A percentile compares a stretch with the other conserved stretches of the same genome.
Conservation (phyloP, 2,888 invertebrate genomes). For the Leucoma salicis region DNA sequence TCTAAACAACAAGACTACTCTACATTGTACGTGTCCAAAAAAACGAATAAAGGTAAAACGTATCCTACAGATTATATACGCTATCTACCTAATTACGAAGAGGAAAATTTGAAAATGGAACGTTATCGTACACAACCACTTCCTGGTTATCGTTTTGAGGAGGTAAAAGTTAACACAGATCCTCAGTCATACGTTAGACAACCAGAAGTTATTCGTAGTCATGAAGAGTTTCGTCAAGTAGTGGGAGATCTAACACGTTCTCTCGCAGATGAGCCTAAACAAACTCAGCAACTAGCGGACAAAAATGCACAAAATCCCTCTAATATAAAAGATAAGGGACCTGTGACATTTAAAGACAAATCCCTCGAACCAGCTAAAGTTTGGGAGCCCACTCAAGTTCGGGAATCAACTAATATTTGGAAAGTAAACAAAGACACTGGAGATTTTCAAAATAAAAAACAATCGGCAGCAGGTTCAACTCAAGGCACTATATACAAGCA, state of each 20-base stretch:
- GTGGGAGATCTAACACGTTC: neutral
- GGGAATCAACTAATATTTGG: neutral
- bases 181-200: neutral
- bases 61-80: conserved; percentile 28
- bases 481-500: conserved; percentile 15
- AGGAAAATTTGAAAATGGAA: conserved; percentile 20
- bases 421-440: neutral
- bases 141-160: conserved; percentile 9
- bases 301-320: neutral
- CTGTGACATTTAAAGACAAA: conserved; percentile 6
- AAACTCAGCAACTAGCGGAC: neutral
- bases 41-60: conserved; percentile 16
- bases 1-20: conserved; percentile 16
- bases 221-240: neutral
- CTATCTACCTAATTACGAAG: conserved; percentile 30
- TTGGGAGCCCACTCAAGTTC: neutral
- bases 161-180: conserved; percentile 1
- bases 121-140: conserved; percentile 15
- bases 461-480: conserved; percentile 1
- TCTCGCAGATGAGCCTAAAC: neutral
- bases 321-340: neutral
- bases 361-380: neutral
- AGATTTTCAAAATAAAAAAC: conserved; percentile 8
- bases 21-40: conserved; percentile 21
- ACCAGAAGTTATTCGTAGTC: neutral